Base-by-base conservation (phyloP, 2,888 invertebrate species). In the Thyatira batis region DNA sequence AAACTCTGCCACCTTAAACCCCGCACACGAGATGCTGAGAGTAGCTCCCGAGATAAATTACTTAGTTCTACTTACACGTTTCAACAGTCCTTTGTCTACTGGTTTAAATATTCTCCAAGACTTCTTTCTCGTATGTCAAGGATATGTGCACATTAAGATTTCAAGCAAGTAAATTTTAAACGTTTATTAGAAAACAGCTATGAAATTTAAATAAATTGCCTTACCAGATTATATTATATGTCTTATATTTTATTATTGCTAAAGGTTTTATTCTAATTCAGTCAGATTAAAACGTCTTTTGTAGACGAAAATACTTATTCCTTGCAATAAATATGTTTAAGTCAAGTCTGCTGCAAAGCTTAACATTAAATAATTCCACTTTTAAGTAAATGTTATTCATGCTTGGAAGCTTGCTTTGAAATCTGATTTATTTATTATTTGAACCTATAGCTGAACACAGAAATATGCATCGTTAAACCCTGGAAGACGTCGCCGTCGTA, bases 11-110 rank as follows among this genome's bases (percentile, higher is more conserved):
- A 67, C 58, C 49, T 50, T 52, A 23, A 46, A 25, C 46, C 23
- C 61, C 58, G 66, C 65, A 64, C 68, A 71, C 69, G 66, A 67
- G 71, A 69, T 67, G 60, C 61, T 59, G 63, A 54, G 51, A 55
- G 49, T 61, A 57, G 61, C 63, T 61, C 49, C 58, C 53, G 59
- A 70, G 67, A 76, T 76, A 76, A 73, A 76, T 76, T 77, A 77
- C 76, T 74, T 77, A 73, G 65, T 62, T 39, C 17, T 39, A 17
- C 39, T 65, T 67, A 65, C 71, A 76, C 76, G 68, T 71, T 61
- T 67, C 66, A 65, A 67, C 66, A 63, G 61, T 65, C 53, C 50
- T 50, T 46, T 55, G 50, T 59, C 58, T 45, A 50, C 44, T 50
- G 58, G 55, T 58, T 57, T 51, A 50, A 53, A 52, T 50, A 55